These are phyloP conservation scores for Clivina fossor DNA, from an alignment of 2,888 invertebrate species.

Conservation along the genomic window DNA sequence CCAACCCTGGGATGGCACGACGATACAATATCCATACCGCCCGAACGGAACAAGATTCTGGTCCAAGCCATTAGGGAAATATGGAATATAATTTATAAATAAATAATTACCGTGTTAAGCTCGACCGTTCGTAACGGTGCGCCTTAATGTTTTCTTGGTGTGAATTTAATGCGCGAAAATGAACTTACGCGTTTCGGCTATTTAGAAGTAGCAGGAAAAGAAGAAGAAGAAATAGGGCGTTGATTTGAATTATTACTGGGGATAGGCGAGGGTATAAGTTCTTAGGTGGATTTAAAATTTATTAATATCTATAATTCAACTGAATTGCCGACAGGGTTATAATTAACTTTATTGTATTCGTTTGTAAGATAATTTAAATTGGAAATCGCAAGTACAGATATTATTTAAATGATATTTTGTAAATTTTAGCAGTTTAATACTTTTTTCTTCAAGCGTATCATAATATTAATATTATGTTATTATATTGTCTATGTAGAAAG, in stretches of 20 bases:
- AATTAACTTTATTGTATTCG: constrained; percentile 19
- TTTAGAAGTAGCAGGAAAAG: too few relatives aligned
- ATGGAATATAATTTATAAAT: constrained; percentile 32
- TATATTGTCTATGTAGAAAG: too few relatives aligned
- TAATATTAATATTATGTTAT: too few relatives aligned
- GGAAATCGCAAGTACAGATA: too few relatives aligned
- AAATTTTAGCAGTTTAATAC: too few relatives aligned
- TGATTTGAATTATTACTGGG: constrained; percentile 17
- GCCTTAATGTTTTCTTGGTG: constrained; percentile 20
- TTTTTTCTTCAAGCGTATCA: too few relatives aligned
- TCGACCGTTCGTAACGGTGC: constrained; percentile 1
- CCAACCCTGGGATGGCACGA: too few relatives aligned
- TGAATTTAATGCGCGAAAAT: constrained; percentile 6
- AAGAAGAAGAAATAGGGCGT: not conserved
- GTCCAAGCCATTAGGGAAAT: constrained; percentile 26
- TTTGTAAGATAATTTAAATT: too few relatives aligned
- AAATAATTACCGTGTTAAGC: constrained; percentile 22
- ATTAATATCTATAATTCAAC: constrained; percentile 19
- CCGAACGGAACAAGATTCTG: too few relatives aligned
- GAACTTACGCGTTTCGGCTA: too few relatives aligned
- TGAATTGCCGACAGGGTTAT: constrained; percentile 1
- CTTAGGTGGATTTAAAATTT: constrained; percentile 12
- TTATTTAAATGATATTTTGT: too few relatives aligned
- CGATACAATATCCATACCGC: too few relatives aligned
- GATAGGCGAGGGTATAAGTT: constrained; percentile 6